A percentile compares a stretch with the other conserved stretches of the same genome.
phyloP scores from a whole-genome alignment of 1,140 invertebrate species.

The Penaeus vannamei region DNA sequence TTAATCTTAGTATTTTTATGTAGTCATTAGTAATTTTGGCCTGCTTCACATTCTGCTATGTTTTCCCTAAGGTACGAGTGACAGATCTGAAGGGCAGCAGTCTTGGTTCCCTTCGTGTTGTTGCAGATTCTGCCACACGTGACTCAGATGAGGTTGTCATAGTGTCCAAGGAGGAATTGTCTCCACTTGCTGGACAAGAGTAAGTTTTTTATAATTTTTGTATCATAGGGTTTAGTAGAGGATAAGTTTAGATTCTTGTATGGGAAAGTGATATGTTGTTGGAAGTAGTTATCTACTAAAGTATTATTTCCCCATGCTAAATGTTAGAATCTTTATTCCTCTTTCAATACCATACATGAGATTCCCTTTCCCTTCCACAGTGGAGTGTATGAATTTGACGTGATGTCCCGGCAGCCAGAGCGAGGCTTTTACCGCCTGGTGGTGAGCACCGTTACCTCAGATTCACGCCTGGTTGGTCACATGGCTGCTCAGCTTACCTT shows the following conservation, averaged over 20 bases:
- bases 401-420: slow-evolving; percentile 84
- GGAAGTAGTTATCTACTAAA: no score
- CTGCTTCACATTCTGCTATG: neutral
- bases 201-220: slow-evolving; percentile 70
- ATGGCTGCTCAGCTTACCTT: slow-evolving; percentile 78
- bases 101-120: slow-evolving; percentile 79
- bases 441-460: slow-evolving; percentile 78
- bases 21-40: neutral
- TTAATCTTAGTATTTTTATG: neutral
- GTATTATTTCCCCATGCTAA: neutral
- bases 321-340: neutral
- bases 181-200: slow-evolving; percentile 75
- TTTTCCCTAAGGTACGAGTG: slow-evolving; percentile 76
- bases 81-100: slow-evolving; percentile 88
- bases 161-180: slow-evolving; percentile 79
- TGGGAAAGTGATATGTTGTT: neutral
- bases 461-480: slow-evolving; percentile 76
- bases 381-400: slow-evolving; percentile 84
- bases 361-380: slow-evolving; percentile 71
- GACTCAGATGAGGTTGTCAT: slow-evolving; percentile 83
- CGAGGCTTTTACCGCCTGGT: slow-evolving; percentile 88
- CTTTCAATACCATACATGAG: neutral
- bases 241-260: neutral
- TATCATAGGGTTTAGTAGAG: neutral
- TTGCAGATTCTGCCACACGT: slow-evolving; percentile 83